A percentile compares a stretch with the other conserved stretches of the same genome.
phyloP scores from a whole-genome alignment of 1,140 invertebrate genomes.

The Listronotus oregonensis region DNA sequence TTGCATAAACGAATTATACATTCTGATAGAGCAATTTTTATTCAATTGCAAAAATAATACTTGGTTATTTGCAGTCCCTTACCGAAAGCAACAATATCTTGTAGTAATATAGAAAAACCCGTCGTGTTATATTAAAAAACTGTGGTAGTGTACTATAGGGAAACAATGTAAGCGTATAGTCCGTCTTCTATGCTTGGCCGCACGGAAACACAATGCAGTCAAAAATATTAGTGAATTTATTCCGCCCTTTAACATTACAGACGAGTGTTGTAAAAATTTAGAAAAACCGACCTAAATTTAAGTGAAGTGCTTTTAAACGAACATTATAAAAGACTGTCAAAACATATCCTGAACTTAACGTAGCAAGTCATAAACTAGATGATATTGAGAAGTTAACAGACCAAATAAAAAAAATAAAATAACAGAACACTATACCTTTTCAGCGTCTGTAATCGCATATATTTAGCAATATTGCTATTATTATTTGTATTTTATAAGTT shows the following conservation, averaged over 20 bases:
- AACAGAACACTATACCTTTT: background rate
- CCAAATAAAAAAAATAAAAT: background rate
- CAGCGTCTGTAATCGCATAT: background rate
- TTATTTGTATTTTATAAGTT: too few relatives aligned
- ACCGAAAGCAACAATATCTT: slow-evolving; percentile 4
- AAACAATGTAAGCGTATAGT: slow-evolving; percentile 11
- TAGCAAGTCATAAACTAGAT: slow-evolving; percentile 4
- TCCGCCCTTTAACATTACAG: background rate
- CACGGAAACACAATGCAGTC: background rate
- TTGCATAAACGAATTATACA: background rate
- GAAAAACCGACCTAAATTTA: background rate
- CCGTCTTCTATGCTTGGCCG: slow-evolving; percentile 4
- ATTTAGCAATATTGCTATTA: background rate
- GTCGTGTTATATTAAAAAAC: slow-evolving; percentile 3
- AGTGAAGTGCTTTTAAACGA: background rate
- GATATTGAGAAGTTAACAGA: slow-evolving; percentile 2
- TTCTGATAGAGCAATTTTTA: background rate
- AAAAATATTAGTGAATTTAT: slow-evolving; percentile 9
- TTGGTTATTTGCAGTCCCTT: slow-evolving; percentile 4
- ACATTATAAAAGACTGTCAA: slow-evolving; percentile 1
- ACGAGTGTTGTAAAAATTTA: slow-evolving; percentile 4
- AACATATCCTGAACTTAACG: slow-evolving; percentile 3
- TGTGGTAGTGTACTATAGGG: slow-evolving; percentile 5
- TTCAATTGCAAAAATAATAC: background rate
- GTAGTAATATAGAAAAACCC: slow-evolving; percentile 1